Percentiles rank a stretch among this genome's conserved stretches.
phyloP scores from a whole-genome alignment of 2,888 invertebrate genomes.

The Mesopsocus fuscifrons region DNA sequence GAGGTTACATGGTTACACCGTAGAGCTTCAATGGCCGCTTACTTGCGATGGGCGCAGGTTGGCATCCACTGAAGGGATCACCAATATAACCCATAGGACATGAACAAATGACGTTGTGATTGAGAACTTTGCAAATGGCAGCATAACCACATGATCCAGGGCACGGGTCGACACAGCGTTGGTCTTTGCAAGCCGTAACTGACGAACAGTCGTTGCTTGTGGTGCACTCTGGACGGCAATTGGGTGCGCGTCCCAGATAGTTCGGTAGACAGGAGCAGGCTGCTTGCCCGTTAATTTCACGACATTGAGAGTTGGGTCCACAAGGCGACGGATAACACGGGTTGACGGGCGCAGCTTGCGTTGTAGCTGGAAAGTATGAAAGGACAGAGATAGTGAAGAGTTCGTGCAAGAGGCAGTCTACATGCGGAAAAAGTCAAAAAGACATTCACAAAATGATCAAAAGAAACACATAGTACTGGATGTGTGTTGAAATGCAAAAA shows the following conservation, averaged over 20 bases:
- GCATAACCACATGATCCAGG: constrained; percentile 58
- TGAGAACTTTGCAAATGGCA: constrained; percentile 65
- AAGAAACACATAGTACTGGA: no score
- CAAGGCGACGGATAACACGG: constrained; percentile 45
- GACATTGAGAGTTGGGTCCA: constrained; percentile 44
- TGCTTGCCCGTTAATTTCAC: constrained; percentile 38
- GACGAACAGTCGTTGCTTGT: constrained; percentile 45
- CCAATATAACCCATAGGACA: constrained; percentile 70
- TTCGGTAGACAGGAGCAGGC: constrained; percentile 39
- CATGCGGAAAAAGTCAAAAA: constrained; percentile 5
- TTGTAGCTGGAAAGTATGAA: constrained; percentile 16
- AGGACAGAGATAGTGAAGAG: constrained; percentile 7
- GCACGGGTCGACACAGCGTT: constrained; percentile 62
- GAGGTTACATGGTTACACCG: no score
- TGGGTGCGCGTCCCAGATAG: constrained; percentile 43
- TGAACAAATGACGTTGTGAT: constrained; percentile 62
- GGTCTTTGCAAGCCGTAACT: constrained; percentile 38
- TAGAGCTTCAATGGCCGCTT: constrained; percentile 16
- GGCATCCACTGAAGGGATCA: constrained; percentile 44
- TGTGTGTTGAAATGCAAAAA: no score
- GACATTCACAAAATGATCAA: constrained; percentile 4
- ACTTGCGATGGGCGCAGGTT: constrained; percentile 23
- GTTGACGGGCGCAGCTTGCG: constrained; percentile 22
- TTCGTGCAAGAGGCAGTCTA: not conserved
- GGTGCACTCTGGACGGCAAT: constrained; percentile 44